Evolutionary conservation across 2,113 vertebrate genomes (phyloP).

Genomic region (Promerops cafer): DNA sequence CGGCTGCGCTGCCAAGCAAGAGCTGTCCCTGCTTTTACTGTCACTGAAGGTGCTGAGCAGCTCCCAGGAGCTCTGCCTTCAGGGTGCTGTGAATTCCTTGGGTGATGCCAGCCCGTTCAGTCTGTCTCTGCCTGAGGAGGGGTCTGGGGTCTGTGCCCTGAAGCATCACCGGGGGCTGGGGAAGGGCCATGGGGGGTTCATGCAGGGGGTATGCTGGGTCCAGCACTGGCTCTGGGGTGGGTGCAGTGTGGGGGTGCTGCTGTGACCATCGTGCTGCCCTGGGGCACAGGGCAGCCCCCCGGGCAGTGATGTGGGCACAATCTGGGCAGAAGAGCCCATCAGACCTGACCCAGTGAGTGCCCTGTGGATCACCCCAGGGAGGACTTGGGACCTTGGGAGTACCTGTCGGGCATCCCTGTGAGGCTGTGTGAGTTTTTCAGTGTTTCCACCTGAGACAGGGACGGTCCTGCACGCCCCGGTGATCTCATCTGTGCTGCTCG

Average conservation of each 20-base stretch:
- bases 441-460: accelerated
- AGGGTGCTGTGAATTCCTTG: background rate
- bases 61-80: background rate
- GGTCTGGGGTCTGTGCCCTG: background rate
- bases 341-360: accelerated
- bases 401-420: accelerated
- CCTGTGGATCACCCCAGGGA: background rate
- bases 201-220: accelerated
- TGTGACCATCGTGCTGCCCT: accelerated
- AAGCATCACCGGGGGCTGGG: accelerated
- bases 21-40: background rate
- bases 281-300: background rate
- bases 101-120: background rate
- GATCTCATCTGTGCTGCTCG: accelerated
- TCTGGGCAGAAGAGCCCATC: accelerated
- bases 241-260: background rate
- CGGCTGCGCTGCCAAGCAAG: background rate
- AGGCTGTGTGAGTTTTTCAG: background rate
- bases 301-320: accelerated
- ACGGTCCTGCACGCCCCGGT: accelerated
- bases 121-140: background rate
- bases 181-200: accelerated
- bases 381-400: accelerated
- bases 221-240: accelerated
- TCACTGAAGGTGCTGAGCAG: background rate